Percentiles rank a stretch among this genome's conserved stretches.
These are phyloP conservation scores for Periplaneta americana DNA, from an alignment of 1,140 invertebrate genomes.

Conservation along the genomic window DNA sequence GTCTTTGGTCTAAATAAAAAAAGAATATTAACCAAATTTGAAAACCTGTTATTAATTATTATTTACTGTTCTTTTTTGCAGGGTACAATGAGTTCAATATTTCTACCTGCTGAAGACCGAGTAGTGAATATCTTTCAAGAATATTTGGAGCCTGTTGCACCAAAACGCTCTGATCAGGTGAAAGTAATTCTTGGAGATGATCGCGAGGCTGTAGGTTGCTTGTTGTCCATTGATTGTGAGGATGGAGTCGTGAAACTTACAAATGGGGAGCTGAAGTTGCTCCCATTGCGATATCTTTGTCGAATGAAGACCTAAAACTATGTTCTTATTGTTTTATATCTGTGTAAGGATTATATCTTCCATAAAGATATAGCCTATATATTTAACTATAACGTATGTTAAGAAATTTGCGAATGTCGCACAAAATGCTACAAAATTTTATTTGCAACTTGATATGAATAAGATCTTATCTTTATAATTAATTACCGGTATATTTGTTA, in stretches of 20 bases:
- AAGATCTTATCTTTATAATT: too few relatives aligned
- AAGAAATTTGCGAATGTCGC: too few relatives aligned
- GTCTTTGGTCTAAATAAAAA: not conserved
- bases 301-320: constrained; percentile 33
- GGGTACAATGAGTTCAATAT: constrained; percentile 85
- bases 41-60: not conserved
- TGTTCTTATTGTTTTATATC: not conserved
- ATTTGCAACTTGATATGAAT: too few relatives aligned
- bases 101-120: constrained; percentile 75
- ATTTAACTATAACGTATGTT: too few relatives aligned
- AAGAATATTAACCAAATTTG: not conserved
- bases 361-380: too few relatives aligned
- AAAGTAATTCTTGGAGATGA: constrained; percentile 90
- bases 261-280: constrained; percentile 58
- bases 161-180: constrained; percentile 76
- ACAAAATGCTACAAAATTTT: too few relatives aligned
- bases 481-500: too few relatives aligned
- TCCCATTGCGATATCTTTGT: constrained; percentile 66
- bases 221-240: constrained; percentile 79
- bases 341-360: too few relatives aligned
- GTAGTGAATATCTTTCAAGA: constrained; percentile 81
- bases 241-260: constrained; percentile 77
- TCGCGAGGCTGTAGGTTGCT: constrained; percentile 75
- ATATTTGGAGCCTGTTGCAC: constrained; percentile 83
- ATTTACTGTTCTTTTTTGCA: constrained; percentile 36